Conservation (phyloP, 2,797 vertebrate species). For the Chromis chromis region DNA sequence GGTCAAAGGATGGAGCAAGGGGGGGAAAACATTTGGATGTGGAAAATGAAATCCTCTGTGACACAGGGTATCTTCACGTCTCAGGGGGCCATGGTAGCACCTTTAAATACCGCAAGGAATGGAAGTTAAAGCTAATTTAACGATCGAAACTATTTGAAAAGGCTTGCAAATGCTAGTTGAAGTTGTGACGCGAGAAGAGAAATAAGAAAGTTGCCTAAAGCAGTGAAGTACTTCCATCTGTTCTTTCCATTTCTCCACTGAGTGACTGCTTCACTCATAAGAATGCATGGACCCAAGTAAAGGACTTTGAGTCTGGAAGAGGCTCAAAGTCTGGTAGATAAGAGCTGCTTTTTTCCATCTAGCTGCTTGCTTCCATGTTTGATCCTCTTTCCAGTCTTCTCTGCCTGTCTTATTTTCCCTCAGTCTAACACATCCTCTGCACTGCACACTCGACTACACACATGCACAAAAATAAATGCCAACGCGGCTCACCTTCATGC, state of each 20-base stretch:
- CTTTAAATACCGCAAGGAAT: not conserved
- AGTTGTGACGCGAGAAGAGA: too few species aligned
- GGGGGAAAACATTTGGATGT: not conserved
- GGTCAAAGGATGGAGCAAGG: constrained; percentile 5
- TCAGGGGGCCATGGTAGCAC: not conserved
- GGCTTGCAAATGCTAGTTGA: not conserved
- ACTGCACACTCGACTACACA: not conserved
- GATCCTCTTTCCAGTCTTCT: not conserved
- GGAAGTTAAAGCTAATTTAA: not conserved
- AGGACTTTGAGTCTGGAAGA: too few species aligned
- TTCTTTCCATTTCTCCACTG: not conserved
- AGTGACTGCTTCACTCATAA: not conserved
- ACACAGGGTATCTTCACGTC: not conserved
- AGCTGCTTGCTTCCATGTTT: not conserved
- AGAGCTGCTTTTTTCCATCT: not conserved
- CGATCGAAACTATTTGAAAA: not conserved
- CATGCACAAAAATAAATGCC: constrained; percentile 17
- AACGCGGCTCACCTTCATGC: constrained; percentile 16
- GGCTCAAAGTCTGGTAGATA: not conserved
- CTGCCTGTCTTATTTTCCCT: constrained; percentile 1
- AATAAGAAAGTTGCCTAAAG: not conserved
- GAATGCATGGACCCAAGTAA: not conserved
- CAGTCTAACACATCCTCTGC: not conserved
- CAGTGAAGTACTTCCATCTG: not conserved
- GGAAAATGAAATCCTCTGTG: constrained; percentile 19